These are phyloP conservation scores for Monopis laevigella DNA, from an alignment of 2,888 invertebrate species.

Conservation along the genomic window DNA sequence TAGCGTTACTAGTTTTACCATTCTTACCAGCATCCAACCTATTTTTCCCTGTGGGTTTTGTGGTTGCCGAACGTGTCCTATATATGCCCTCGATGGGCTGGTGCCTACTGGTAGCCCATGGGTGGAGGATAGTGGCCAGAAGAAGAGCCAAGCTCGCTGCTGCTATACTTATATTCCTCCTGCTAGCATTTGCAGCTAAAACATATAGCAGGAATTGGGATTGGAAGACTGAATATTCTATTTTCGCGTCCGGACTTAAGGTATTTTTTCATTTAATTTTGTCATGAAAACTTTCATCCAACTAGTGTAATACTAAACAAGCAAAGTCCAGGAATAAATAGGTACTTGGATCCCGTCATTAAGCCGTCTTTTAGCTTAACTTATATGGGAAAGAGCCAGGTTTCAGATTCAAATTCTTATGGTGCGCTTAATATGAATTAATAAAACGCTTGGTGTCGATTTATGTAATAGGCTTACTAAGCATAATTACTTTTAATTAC, in stretches of 20 bases:
- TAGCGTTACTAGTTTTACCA: slow-evolving; percentile 88
- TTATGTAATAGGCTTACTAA: no score
- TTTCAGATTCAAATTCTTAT: no score
- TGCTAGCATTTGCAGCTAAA: slow-evolving; percentile 84
- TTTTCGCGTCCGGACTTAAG: slow-evolving; percentile 91
- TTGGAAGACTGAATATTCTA: slow-evolving; percentile 92
- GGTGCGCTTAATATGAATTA: no score
- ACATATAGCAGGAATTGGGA: slow-evolving; percentile 90
- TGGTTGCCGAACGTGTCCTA: slow-evolving; percentile 93
- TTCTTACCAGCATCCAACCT: slow-evolving; percentile 96
- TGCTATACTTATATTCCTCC: slow-evolving; percentile 73
- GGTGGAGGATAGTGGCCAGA: slow-evolving; percentile 76
- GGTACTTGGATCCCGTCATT: no score
- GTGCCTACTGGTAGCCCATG: slow-evolving; percentile 90
- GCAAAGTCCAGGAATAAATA: no score
- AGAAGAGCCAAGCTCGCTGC: slow-evolving; percentile 73
- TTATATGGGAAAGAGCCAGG: no score
- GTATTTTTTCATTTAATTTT: no score
- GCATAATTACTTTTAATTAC: no score
- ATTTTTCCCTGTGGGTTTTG: slow-evolving; percentile 98
- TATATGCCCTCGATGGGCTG: slow-evolving; percentile 99
- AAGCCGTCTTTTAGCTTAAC: no score
- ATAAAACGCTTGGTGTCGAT: no score
- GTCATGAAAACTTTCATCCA: no score
- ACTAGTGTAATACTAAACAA: no score